Evolutionary conservation across 2,888 invertebrate species (phyloP).

Genomic region (Nysson spinosus): DNA sequence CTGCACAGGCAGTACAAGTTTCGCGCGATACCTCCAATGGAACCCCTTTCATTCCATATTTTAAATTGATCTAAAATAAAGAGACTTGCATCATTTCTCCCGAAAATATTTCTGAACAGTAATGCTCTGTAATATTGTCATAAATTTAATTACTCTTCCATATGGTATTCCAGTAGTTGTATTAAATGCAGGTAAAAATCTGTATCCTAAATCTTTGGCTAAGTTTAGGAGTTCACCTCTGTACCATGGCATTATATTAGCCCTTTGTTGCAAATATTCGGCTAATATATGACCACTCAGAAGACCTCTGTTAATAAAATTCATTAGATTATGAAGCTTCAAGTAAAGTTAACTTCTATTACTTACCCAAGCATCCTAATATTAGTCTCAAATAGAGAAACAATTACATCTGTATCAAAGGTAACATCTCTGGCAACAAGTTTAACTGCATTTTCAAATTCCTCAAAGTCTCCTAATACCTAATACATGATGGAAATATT

Average conservation of each 20-base stretch:
- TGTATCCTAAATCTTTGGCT: slow-evolving; percentile 95
- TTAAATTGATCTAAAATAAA: slow-evolving; percentile 84
- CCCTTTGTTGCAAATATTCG: slow-evolving; percentile 86
- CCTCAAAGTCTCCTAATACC: slow-evolving; percentile 93
- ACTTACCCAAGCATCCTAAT: slow-evolving; percentile 96
- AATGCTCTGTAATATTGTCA: neutral
- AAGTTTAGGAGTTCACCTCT: slow-evolving; percentile 90
- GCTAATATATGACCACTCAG: slow-evolving; percentile 95
- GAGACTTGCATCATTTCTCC: neutral
- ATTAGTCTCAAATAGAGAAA: slow-evolving; percentile 99
- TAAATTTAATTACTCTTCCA: slow-evolving; percentile 84
- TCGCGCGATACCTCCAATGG: slow-evolving; percentile 87
- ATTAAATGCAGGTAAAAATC: slow-evolving; percentile 98
- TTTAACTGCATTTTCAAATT: slow-evolving; percentile 95
- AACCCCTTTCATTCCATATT: slow-evolving; percentile 88
- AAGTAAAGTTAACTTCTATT: no score
- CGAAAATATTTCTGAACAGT: neutral
- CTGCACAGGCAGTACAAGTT: slow-evolving; percentile 99
- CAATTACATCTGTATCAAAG: slow-evolving; percentile 96
- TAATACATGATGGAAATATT: slow-evolving; percentile 58
- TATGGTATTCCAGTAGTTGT: slow-evolving; percentile 98
- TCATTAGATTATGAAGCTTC: no score
- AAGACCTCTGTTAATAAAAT: slow-evolving; percentile 84
- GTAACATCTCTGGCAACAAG: slow-evolving; percentile 91
- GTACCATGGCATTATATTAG: slow-evolving; percentile 89